A percentile compares a stretch with the other conserved stretches of the same genome.
Evolutionary conservation across 2,113 vertebrate species (phyloP).

Genomic region (Corythaeola cristata): DNA sequence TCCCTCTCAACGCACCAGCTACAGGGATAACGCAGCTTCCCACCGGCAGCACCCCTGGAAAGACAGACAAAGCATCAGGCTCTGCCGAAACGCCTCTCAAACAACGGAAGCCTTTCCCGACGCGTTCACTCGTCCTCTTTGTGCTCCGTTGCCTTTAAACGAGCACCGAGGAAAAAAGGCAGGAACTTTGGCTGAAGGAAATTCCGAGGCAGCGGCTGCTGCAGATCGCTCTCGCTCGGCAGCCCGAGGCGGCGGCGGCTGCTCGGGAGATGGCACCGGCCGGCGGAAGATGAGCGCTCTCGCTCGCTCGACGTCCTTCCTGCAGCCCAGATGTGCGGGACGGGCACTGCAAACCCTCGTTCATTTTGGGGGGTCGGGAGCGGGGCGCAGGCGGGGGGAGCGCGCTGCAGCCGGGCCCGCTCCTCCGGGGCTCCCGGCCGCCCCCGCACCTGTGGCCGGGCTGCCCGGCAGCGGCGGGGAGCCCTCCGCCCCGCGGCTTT

Average conservation of each 20-base stretch:
- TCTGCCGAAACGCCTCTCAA: conserved; percentile 21
- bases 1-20: neutral
- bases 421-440: no score
- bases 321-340: neutral
- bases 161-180: neutral
- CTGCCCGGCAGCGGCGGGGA: no score
- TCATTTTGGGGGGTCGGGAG: neutral
- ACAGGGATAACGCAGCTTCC: neutral
- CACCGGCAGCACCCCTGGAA: conserved; percentile 17
- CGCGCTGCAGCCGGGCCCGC: no score
- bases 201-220: neutral
- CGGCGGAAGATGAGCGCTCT: neutral
- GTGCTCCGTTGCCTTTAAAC: neutral
- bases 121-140: neutral
- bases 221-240: neutral
- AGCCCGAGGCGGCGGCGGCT: neutral
- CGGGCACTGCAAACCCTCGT: neutral
- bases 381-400: no score
- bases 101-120: neutral
- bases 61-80: neutral
- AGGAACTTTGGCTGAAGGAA: neutral
- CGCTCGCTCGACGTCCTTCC: neutral
- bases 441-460: no score
- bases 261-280: neutral
- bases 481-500: no score